phyloP scores from a whole-genome alignment of 92 coral and sea anemone genomes.

The Muricea muricata region DNA sequence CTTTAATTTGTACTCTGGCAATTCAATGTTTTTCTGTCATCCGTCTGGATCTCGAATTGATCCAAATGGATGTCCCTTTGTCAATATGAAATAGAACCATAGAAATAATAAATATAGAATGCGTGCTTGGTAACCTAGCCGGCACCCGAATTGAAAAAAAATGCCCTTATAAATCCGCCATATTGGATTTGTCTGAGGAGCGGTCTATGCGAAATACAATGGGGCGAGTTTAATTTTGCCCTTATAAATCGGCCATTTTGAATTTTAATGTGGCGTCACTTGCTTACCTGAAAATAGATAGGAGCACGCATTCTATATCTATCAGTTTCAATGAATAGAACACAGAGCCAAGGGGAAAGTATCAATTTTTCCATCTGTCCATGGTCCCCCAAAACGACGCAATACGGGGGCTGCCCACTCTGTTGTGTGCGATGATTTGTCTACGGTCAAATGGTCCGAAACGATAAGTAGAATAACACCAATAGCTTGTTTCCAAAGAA shows the following conservation, averaged over 20 bases:
- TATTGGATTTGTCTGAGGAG: too few species aligned
- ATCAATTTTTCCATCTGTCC: constrained; percentile 34
- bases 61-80: constrained; percentile 49
- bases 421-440: constrained; percentile 25
- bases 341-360: constrained; percentile 40
- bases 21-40: neutral
- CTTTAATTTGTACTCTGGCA: neutral
- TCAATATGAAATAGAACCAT: constrained; percentile 21
- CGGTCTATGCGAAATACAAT: too few species aligned
- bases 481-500: constrained; percentile 31
- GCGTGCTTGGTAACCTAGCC: too few species aligned
- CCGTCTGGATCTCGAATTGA: neutral
- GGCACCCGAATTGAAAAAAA: too few species aligned
- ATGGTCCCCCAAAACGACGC: neutral
- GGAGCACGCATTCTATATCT: too few species aligned
- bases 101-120: too few species aligned
- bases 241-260: too few species aligned
- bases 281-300: too few species aligned
- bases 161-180: too few species aligned
- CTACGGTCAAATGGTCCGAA: constrained; percentile 18
- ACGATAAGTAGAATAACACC: neutral
- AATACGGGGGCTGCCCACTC: constrained; percentile 47
- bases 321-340: too few species aligned
- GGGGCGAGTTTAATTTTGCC: too few species aligned
- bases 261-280: too few species aligned